Evolutionary conservation across 2,113 vertebrate species (phyloP).

Genomic region (Syrrhaptes paradoxus): DNA sequence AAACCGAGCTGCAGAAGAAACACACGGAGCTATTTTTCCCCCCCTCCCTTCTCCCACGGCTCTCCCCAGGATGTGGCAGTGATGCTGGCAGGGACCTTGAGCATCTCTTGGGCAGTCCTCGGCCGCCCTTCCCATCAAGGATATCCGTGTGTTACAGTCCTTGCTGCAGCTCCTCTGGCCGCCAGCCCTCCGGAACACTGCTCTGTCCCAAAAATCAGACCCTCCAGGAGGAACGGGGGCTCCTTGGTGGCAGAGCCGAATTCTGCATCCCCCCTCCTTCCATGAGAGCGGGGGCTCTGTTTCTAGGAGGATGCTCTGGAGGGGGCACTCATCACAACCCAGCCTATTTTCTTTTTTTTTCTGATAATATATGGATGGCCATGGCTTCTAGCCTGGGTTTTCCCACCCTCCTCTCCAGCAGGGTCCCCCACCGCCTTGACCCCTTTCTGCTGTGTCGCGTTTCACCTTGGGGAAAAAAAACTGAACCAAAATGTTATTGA

Average conservation of each 20-base stretch:
- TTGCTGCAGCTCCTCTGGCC: neutral
- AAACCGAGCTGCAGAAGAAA: neutral
- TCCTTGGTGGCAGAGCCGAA: neutral
- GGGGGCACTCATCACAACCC: neutral
- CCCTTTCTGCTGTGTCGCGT: neutral
- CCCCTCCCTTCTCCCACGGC: neutral
- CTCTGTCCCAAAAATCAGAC: neutral
- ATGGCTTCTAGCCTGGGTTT: neutral
- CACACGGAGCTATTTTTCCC: neutral
- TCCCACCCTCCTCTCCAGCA: neutral
- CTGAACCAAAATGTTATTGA: neutral
- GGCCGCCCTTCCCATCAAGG: neutral
- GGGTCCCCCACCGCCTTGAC: neutral
- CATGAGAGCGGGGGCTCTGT: fast-evolving
- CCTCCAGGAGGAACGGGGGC: neutral
- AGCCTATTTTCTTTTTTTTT: neutral
- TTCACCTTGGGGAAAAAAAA: neutral
- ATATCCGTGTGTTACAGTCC: fast-evolving
- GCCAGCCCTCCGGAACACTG: neutral
- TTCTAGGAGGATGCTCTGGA: neutral
- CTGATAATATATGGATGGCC: neutral
- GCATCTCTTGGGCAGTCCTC: neutral
- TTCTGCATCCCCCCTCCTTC: neutral
- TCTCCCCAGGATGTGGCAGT: neutral
- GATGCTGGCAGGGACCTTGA: neutral